Percentiles rank a stretch among this genome's conserved stretches.
Conservation (phyloP, 1,140 invertebrate genomes). For the Bombus pyrosoma region DNA sequence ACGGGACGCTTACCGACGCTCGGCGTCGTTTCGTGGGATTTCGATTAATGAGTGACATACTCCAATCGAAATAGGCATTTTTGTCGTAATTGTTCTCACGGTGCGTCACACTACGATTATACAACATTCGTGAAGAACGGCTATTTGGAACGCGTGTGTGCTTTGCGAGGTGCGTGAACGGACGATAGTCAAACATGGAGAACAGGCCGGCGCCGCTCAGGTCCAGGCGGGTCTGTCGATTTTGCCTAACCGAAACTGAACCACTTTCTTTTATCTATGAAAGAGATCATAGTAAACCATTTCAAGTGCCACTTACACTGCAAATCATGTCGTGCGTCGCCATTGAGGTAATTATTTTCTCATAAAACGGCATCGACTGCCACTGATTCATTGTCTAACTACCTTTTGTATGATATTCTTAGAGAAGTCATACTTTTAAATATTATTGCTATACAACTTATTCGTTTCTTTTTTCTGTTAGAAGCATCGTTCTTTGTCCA, state of each 20-base stretch:
- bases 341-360: constrained; percentile 86
- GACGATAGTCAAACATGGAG: constrained; percentile 80
- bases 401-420: constrained; percentile 2
- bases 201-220: constrained; percentile 84
- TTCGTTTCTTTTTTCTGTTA: neutral
- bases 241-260: constrained; percentile 85
- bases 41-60: constrained; percentile 28
- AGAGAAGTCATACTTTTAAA: neutral
- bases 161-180: constrained; percentile 42
- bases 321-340: constrained; percentile 90
- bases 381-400: neutral
- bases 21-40: constrained; percentile 71
- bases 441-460: too few relatives aligned
- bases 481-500: neutral
- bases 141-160: constrained; percentile 33
- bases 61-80: neutral
- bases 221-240: constrained; percentile 87
- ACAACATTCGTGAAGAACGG: neutral
- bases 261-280: constrained; percentile 87
- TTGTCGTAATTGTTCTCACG: neutral
- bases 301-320: constrained; percentile 85
- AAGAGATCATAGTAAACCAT: constrained; percentile 81
- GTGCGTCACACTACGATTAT: neutral
- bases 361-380: constrained; percentile 8
- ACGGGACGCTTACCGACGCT: constrained; percentile 81